Evolutionary conservation across 2,888 invertebrate genomes (phyloP).

Genomic region (Drosophila anceps): DNA sequence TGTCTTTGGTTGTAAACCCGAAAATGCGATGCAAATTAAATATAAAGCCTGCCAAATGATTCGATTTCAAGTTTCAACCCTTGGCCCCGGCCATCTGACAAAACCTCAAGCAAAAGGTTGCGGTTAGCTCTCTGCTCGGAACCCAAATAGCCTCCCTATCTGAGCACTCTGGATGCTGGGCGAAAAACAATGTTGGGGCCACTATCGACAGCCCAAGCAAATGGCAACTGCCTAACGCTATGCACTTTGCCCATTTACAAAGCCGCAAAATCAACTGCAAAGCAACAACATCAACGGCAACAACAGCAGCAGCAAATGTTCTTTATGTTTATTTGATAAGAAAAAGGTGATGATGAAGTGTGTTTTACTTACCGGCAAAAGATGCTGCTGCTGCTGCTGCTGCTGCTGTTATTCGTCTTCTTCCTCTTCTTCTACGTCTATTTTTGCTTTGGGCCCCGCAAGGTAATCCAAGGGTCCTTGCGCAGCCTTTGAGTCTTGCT

Average conservation of each 20-base stretch:
- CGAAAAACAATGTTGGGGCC: neutral
- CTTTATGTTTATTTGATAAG: conserved; percentile 9
- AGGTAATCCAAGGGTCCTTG: conserved; percentile 79
- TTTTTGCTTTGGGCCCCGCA: conserved; percentile 54
- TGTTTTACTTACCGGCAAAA: conserved; percentile 1
- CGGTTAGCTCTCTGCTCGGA: conserved; percentile 27
- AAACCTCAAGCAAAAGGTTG: conserved; percentile 49
- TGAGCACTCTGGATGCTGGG: neutral
- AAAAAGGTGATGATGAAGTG: neutral
- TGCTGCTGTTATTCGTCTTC: neutral
- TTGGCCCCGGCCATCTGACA: conserved; percentile 6
- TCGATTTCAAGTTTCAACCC: conserved; percentile 52
- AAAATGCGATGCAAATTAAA: conserved; percentile 73
- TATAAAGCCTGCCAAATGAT: conserved; percentile 74
- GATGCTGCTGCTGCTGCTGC: neutral
- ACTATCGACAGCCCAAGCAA: neutral
- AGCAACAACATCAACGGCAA: conserved; percentile 27
- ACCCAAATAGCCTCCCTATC: conserved; percentile 1
- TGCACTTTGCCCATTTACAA: conserved; percentile 5
- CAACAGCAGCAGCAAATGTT: neutral
- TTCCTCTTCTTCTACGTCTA: neutral
- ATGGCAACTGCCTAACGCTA: conserved; percentile 11
- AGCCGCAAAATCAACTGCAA: conserved; percentile 43
- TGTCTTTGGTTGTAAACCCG: conserved; percentile 23
- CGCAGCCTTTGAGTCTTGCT: conserved; percentile 57